Conservation (phyloP, 2,113 vertebrate species). For the Aleadryas rufinucha region DNA sequence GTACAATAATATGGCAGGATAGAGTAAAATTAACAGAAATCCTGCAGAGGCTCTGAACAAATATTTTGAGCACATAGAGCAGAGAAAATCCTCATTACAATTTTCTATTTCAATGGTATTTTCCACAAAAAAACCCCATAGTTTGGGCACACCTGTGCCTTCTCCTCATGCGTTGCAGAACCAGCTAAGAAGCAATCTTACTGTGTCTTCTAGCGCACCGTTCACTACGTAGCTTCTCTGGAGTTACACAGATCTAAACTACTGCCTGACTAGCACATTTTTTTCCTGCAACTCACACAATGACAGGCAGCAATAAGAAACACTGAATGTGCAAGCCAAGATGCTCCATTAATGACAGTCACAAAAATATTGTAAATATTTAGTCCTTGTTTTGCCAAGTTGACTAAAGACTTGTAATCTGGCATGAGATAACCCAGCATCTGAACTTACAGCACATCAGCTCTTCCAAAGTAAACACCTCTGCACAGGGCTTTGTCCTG, state of each 20-base stretch:
- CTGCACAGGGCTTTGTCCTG: background rate
- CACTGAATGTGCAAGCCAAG: background rate
- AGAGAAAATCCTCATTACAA: background rate
- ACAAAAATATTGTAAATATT: background rate
- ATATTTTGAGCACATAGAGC: background rate
- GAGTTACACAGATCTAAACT: background rate
- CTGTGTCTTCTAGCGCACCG: background rate
- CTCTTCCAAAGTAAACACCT: background rate
- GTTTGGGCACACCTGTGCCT: background rate
- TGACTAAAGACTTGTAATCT: background rate
- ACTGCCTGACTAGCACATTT: background rate
- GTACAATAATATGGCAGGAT: background rate
- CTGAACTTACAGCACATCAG: background rate
- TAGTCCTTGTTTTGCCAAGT: background rate
- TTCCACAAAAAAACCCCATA: accelerated
- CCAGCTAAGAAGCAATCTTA: background rate
- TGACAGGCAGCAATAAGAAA: background rate
- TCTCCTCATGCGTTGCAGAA: background rate
- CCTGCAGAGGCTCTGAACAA: background rate
- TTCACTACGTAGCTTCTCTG: background rate
- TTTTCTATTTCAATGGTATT: background rate
- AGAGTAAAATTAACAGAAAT: background rate
- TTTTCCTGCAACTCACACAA: background rate
- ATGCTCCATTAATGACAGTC: background rate
- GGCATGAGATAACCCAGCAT: background rate